Conservation (phyloP, 2,888 invertebrate genomes). For the Drosophila seclusa region DNA sequence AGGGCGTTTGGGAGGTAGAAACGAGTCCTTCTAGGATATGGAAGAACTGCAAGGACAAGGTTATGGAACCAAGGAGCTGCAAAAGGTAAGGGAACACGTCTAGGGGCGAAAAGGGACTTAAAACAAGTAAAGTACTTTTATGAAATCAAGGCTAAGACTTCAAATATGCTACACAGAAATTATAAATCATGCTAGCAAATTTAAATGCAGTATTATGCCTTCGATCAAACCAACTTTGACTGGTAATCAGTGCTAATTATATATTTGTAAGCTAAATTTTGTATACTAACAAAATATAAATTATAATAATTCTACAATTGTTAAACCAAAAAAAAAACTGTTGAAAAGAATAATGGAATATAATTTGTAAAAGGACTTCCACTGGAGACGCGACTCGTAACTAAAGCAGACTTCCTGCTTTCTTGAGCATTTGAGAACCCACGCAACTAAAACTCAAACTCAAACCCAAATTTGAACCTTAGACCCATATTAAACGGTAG, state of each 20-base stretch:
- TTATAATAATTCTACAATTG: not conserved
- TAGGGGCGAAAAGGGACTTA: not conserved
- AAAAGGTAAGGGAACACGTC: not conserved
- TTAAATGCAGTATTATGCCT: not conserved
- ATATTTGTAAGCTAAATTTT: not conserved
- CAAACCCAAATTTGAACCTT: constrained; percentile 16
- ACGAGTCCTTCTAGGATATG: not conserved
- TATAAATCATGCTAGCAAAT: not conserved
- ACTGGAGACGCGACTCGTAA: constrained; percentile 6
- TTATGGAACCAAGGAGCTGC: not conserved
- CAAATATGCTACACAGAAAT: too few relatives aligned
- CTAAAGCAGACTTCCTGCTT: constrained; percentile 29
- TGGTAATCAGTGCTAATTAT: too few relatives aligned
- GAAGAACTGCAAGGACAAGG: not conserved
- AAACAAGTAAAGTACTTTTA: not conserved
- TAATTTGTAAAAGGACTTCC: constrained; percentile 16
- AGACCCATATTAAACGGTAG: constrained; percentile 59
- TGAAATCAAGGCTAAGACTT: not conserved
- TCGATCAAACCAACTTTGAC: not conserved
- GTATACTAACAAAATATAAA: not conserved
- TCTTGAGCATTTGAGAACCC: constrained; percentile 12
- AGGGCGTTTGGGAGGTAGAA: constrained; percentile 2
- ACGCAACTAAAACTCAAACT: constrained; percentile 12
- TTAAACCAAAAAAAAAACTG: not conserved
- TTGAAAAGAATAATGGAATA: constrained; percentile 34